phyloP scores from a whole-genome alignment of 2,888 invertebrate species.

The Chrysolina americana region DNA sequence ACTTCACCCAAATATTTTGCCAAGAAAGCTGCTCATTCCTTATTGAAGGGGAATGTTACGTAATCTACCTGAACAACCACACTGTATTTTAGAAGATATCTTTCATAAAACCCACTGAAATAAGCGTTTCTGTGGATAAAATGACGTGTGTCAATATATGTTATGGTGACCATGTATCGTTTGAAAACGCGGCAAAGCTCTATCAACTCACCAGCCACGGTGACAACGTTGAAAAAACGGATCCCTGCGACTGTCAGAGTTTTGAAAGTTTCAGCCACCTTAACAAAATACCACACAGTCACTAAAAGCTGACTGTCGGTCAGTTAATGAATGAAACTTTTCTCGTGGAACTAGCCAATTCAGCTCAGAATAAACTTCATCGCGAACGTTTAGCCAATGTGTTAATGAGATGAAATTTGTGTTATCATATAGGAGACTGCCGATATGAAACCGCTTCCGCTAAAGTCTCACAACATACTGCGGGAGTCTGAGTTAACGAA shows the following conservation, averaged over 20 bases:
- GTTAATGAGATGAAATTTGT: constrained; percentile 12
- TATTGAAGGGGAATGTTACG: too few relatives aligned
- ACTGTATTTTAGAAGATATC: too few relatives aligned
- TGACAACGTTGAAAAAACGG: constrained; percentile 59
- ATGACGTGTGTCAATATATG: too few relatives aligned
- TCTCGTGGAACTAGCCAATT: constrained; percentile 22
- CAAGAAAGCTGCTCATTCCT: too few relatives aligned
- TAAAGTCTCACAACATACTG: constrained; percentile 62
- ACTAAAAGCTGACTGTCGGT: constrained; percentile 35
- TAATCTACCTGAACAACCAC: too few relatives aligned
- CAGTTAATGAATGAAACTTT: constrained; percentile 3
- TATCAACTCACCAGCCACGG: constrained; percentile 64
- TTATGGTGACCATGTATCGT: too few relatives aligned
- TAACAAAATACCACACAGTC: constrained; percentile 47
- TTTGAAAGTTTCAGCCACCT: constrained; percentile 42
- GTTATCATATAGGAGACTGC: constrained; percentile 33
- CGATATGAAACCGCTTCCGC: constrained; percentile 45
- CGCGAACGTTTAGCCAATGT: constrained; percentile 31
- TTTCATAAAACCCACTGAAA: too few relatives aligned
- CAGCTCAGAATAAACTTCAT: background rate
- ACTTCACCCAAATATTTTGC: too few relatives aligned
- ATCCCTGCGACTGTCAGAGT: constrained; percentile 55
- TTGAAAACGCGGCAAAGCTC: background rate
- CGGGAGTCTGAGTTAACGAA: constrained; percentile 56
- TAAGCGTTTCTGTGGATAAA: too few relatives aligned